Evolutionary conservation across 2,113 vertebrate species (phyloP).

Genomic region (Barnardius zonarius): DNA sequence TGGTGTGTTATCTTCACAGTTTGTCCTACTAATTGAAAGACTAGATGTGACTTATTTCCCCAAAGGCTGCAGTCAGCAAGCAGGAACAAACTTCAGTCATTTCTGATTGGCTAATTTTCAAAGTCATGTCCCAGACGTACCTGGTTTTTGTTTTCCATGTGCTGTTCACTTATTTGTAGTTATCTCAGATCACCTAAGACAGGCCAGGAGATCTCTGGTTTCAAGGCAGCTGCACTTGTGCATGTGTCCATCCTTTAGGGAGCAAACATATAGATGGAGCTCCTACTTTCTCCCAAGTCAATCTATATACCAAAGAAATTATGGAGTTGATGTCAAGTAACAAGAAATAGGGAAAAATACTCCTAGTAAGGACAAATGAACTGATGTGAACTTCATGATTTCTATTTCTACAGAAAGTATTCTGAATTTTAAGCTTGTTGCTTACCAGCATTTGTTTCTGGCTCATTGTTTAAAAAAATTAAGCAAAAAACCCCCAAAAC

Average conservation of each 20-base stretch:
- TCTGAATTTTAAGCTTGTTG: not conserved
- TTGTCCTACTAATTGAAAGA: conserved; percentile 45
- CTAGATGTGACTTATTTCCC: conserved; percentile 36
- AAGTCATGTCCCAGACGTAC: not conserved
- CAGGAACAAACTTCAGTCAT: conserved; percentile 1
- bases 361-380: not conserved
- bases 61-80: not conserved
- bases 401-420: not conserved
- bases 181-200: conserved; percentile 36
- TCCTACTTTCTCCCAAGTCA: not conserved
- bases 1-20: not conserved
- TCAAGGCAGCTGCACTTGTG: conserved; percentile 4
- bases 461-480: not conserved
- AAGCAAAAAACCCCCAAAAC: not conserved
- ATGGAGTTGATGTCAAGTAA: not conserved
- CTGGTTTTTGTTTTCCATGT: conserved; percentile 5
- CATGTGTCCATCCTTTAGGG: not conserved
- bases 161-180: conserved; percentile 17
- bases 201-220: conserved; percentile 10
- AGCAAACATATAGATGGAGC: not conserved
- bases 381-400: not conserved
- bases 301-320: not conserved
- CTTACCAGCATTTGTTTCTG: not conserved
- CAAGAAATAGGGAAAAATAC: not conserved
- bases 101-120: conserved; percentile 38